These are phyloP conservation scores for Rhizomys pruinosus DNA, from an alignment of 2,113 vertebrate genomes.

Conservation along the genomic window DNA sequence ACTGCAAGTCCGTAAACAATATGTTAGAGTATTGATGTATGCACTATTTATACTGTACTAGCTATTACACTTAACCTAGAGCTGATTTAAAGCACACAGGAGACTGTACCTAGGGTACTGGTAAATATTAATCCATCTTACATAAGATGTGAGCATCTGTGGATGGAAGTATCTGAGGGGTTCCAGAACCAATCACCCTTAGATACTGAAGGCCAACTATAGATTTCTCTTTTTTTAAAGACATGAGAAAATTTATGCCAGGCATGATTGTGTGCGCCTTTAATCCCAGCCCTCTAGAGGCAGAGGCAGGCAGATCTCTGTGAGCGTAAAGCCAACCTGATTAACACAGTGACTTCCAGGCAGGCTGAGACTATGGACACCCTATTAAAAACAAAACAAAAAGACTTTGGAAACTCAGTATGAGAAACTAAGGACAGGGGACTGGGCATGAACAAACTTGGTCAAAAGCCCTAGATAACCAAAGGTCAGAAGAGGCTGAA, in stretches of 20 bases:
- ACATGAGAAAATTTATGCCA: neutral
- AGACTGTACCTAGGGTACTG: neutral
- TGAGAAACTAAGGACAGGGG: neutral
- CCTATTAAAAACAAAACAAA: no score
- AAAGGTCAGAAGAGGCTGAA: neutral
- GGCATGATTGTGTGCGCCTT: no score
- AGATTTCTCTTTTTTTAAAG: neutral
- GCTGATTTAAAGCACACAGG: neutral
- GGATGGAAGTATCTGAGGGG: neutral
- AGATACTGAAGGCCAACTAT: neutral
- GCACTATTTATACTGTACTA: neutral
- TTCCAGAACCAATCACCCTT: neutral
- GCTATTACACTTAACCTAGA: neutral
- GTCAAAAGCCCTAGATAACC: neutral
- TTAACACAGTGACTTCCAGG: no score
- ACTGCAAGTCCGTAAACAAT: neutral
- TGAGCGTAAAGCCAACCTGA: no score
- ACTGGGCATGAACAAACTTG: neutral
- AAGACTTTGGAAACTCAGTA: neutral
- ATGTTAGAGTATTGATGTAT: neutral
- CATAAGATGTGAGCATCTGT: neutral
- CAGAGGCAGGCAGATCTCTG: no score
- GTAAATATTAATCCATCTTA: neutral
- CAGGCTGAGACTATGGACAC: no score
- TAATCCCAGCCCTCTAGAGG: no score